Conservation (phyloP, 2,797 vertebrate genomes). For the Cuculus canorus region DNA sequence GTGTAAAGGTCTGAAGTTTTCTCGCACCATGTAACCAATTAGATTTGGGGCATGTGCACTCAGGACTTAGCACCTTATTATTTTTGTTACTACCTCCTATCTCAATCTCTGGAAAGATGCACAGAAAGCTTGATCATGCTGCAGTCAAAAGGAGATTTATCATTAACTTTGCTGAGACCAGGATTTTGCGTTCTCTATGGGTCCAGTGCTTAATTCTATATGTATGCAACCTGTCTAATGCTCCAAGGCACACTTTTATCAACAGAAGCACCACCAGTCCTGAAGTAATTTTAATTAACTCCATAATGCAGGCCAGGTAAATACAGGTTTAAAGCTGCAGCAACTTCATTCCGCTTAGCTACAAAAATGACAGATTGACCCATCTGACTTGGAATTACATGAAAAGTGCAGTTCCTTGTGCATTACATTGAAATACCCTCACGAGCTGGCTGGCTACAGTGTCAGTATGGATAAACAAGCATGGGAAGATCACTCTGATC, state of each 20-base stretch:
- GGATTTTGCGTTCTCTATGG: not conserved
- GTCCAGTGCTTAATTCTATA: not conserved
- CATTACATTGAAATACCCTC: not conserved
- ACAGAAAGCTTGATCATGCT: not conserved
- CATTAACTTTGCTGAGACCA: not conserved
- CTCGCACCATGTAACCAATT: not conserved
- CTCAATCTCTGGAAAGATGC: not conserved
- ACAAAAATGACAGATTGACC: not conserved
- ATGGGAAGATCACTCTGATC: conserved; percentile 19
- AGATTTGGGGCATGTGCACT: not conserved
- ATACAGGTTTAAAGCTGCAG: not conserved
- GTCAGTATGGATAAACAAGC: conserved; percentile 51
- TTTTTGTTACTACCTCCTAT: not conserved
- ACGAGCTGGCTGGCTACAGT: not conserved
- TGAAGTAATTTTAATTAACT: conserved; percentile 16
- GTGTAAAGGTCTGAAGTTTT: not conserved
- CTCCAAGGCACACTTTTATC: not conserved
- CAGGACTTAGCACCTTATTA: not conserved
- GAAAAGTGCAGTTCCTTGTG: not conserved
- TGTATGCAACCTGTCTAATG: not conserved
- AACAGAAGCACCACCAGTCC: not conserved
- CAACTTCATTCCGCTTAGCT: not conserved
- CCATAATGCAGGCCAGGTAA: not conserved
- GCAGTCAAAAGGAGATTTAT: not conserved
- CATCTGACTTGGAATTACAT: not conserved